Percentiles rank a stretch among this genome's conserved stretches.
These are phyloP conservation scores for Neoarius graeffei DNA, from an alignment of 2,113 vertebrate species.

Conservation along the genomic window DNA sequence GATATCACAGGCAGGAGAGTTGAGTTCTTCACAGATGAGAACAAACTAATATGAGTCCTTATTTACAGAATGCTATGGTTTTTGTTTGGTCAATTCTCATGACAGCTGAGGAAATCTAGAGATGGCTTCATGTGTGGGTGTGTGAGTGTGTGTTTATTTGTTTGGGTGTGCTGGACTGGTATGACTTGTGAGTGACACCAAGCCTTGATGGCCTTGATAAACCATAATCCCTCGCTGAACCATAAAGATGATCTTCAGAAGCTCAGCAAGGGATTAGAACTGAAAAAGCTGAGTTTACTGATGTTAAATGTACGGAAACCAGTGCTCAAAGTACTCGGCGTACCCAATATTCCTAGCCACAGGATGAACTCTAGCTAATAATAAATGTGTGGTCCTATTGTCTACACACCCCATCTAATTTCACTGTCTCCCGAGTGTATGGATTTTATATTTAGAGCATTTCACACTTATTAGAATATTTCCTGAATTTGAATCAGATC, in stretches of 20 bases:
- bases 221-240: not conserved
- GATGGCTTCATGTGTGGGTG: not conserved
- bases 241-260: not conserved
- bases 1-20: not conserved
- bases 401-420: not conserved
- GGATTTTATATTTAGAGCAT: not conserved
- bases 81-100: not conserved
- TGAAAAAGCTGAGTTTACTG: not conserved
- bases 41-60: not conserved
- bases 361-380: not conserved
- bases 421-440: not conserved
- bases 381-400: not conserved
- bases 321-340: not conserved
- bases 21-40: too few relatives aligned
- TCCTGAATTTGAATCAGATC: not conserved
- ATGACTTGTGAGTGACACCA: conserved; percentile 8
- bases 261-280: not conserved
- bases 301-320: not conserved
- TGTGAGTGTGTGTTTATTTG: not conserved
- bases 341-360: not conserved
- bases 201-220: not conserved
- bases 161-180: not conserved
- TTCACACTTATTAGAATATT: not conserved
- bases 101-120: not conserved
- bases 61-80: too few relatives aligned